Conservation (phyloP, 1,140 invertebrate genomes). For the Drosophila sp. region DNA sequence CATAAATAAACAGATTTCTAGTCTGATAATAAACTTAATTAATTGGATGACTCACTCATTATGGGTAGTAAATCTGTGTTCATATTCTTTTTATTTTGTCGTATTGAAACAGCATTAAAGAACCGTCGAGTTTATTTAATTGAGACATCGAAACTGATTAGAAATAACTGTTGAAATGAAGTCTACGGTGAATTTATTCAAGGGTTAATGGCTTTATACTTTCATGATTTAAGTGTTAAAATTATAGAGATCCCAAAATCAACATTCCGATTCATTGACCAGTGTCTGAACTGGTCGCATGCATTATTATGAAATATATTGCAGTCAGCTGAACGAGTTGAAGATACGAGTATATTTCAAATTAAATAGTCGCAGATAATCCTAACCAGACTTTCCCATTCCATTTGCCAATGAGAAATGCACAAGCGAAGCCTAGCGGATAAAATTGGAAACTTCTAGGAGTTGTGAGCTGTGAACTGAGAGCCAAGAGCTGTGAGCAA, state of each 20-base stretch:
- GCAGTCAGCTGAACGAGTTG: not conserved
- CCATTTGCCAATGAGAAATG: constrained; percentile 33
- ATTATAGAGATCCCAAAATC: not conserved
- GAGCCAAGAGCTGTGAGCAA: constrained; percentile 4
- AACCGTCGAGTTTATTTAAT: not conserved
- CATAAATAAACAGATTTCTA: constrained; percentile 13
- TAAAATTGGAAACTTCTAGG: constrained; percentile 43
- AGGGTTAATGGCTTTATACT: no score
- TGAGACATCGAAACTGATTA: not conserved
- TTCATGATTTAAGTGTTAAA: no score
- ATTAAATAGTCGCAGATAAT: not conserved
- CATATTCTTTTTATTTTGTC: constrained; percentile 8
- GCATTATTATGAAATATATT: constrained; percentile 9
- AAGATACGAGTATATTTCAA: not conserved
- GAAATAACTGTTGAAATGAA: not conserved
- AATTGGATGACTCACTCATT: constrained; percentile 27
- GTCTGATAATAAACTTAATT: constrained; percentile 2
- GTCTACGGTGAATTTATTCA: no score
- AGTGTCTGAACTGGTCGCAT: not conserved
- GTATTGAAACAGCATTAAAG: not conserved
- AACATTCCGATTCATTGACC: not conserved
- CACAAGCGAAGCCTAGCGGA: constrained; percentile 51
- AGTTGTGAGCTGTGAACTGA: constrained; percentile 17
- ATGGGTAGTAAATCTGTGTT: constrained; percentile 17
- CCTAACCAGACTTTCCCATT: constrained; percentile 15